Conservation (phyloP, 1,140 invertebrate species). For the Brachionus manjavacas region DNA sequence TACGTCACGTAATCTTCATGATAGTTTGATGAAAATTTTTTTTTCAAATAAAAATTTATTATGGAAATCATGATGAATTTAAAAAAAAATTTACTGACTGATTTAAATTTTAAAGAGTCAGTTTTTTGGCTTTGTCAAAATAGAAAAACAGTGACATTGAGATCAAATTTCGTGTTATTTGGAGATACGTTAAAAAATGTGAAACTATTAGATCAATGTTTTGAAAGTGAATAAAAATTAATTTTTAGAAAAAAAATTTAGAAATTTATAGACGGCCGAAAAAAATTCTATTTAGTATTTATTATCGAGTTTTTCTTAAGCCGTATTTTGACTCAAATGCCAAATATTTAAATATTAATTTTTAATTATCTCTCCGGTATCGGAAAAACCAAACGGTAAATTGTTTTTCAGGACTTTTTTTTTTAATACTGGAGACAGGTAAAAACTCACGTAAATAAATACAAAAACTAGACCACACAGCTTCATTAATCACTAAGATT, state of each 20-base stretch:
- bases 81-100: not conserved
- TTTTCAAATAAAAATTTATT: not conserved
- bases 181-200: not conserved
- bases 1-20: slow-evolving; percentile 22
- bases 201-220: not conserved
- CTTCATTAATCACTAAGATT: not conserved
- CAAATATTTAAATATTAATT: slow-evolving; percentile 38
- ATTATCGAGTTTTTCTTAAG: slow-evolving; percentile 17
- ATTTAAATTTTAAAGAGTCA: not conserved
- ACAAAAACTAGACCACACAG: slow-evolving; percentile 19
- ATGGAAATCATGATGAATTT: not conserved
- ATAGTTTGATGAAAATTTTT: not conserved
- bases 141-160: too few species aligned
- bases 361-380: slow-evolving; percentile 13
- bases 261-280: not conserved
- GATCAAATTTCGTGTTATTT: not conserved
- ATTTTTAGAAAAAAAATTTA: not conserved
- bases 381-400: not conserved
- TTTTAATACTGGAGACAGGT: slow-evolving; percentile 24
- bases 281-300: not conserved
- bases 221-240: not conserved
- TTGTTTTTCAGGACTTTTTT: not conserved
- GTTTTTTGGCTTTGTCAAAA: not conserved
- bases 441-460: slow-evolving; percentile 16
- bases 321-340: not conserved